phyloP scores from a whole-genome alignment of 2,113 vertebrate genomes.

The Hemibagrus wyckioides region DNA sequence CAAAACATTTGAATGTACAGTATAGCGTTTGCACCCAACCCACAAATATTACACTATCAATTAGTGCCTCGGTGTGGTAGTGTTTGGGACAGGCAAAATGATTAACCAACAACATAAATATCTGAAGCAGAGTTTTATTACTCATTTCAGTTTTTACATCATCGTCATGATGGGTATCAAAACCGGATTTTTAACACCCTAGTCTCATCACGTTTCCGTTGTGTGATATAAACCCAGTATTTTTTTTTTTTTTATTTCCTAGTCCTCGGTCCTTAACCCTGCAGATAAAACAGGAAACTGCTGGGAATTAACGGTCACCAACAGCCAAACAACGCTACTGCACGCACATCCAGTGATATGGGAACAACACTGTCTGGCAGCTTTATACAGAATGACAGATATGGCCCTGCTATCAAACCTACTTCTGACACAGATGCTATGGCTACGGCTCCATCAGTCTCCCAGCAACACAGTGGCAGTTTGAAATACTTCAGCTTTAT shows the following conservation, averaged over 20 bases:
- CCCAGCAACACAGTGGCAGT: conserved; percentile 56
- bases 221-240: conserved; percentile 41
- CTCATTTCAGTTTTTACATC: conserved; percentile 49
- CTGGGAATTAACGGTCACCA: conserved; percentile 30
- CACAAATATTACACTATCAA: not conserved
- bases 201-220: conserved; percentile 24
- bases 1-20: not conserved
- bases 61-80: not conserved
- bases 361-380: conserved; percentile 43
- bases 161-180: conserved; percentile 53
- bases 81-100: conserved; percentile 8
- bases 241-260: conserved; percentile 24
- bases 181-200: conserved; percentile 41
- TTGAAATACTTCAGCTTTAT: conserved; percentile 46
- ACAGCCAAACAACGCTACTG: conserved; percentile 37
- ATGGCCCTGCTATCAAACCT: conserved; percentile 48
- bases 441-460: conserved; percentile 49
- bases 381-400: conserved; percentile 34
- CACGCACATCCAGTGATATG: conserved; percentile 36
- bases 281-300: conserved; percentile 49
- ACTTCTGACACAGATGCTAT: conserved; percentile 44
- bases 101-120: not conserved
- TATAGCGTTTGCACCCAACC: not conserved
- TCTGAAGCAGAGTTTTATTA: conserved; percentile 57
- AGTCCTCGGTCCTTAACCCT: conserved; percentile 44